Conservation (phyloP, 2,113 vertebrate species). For the Capra hircus region DNA sequence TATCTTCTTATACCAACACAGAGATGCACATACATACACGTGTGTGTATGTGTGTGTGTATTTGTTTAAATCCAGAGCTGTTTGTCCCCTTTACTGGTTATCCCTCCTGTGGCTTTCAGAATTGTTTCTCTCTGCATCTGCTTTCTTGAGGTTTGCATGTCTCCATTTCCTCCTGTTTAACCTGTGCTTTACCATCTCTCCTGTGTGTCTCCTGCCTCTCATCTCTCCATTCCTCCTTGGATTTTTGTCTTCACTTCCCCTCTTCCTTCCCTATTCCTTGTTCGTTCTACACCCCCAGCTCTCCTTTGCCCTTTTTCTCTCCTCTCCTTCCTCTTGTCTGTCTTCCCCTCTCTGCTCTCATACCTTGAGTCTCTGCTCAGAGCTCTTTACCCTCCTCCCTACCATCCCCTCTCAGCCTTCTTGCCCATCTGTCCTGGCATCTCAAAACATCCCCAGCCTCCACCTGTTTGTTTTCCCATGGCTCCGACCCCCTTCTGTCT, state of each 20-base stretch:
- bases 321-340: neutral
- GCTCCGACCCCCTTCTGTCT: neutral
- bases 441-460: neutral
- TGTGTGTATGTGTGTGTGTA: neutral
- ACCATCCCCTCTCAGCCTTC: neutral
- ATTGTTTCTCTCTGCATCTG: neutral
- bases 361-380: neutral
- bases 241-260: neutral
- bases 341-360: neutral
- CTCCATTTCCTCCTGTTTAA: neutral
- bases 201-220: neutral
- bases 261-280: neutral
- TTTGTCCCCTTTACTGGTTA: neutral
- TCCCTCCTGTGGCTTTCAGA: neutral
- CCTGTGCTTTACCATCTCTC: neutral
- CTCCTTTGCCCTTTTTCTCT: neutral
- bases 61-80: neutral
- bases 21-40: accelerated
- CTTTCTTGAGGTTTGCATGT: neutral
- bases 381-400: neutral
- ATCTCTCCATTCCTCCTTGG: conserved; percentile 11
- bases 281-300: neutral
- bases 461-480: neutral
- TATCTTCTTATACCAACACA: neutral
- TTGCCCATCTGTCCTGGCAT: neutral